phyloP scores from a whole-genome alignment of 1,140 invertebrate species.

The Drosophila tani region DNA sequence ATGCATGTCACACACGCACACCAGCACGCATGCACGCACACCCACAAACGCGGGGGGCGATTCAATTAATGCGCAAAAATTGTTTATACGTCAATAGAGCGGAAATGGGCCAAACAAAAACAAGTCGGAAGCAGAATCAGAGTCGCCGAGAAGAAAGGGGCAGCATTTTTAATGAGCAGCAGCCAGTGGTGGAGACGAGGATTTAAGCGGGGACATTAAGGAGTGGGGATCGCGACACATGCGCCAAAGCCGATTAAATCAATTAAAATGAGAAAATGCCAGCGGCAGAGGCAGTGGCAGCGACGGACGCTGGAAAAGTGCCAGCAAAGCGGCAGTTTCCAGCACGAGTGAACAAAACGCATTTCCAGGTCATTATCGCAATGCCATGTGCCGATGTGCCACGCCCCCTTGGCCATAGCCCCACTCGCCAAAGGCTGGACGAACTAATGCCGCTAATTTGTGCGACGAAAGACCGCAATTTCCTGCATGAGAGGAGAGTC shows the following conservation, averaged over 20 bases:
- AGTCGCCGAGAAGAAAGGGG: conserved; percentile 12
- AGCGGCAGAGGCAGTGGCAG: conserved; percentile 40
- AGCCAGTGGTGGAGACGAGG: conserved; percentile 7
- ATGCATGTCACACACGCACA: conserved; percentile 70
- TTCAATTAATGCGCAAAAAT: conserved; percentile 83
- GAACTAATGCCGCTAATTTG: conserved; percentile 73
- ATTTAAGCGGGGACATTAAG: conserved; percentile 6
- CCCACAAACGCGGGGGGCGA: conserved; percentile 44
- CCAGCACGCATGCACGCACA: conserved; percentile 35
- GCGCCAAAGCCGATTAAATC: conserved; percentile 76
- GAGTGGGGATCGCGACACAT: conserved; percentile 53
- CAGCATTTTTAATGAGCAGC: conserved; percentile 68
- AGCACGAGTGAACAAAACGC: conserved; percentile 36
- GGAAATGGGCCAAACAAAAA: conserved; percentile 57
- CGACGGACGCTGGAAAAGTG: conserved; percentile 45
- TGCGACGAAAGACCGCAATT: conserved; percentile 50
- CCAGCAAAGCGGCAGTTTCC: conserved; percentile 59
- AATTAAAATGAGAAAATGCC: conserved; percentile 77
- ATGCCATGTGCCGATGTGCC: conserved; percentile 12
- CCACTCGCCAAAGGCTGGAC: not conserved
- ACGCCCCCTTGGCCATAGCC: not conserved
- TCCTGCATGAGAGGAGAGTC: conserved; percentile 31
- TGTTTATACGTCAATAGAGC: conserved; percentile 80
- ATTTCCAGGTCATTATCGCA: conserved; percentile 64
- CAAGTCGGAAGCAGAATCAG: not conserved